Percentiles rank a stretch among this genome's conserved stretches.
Evolutionary conservation across 2,797 vertebrate genomes (phyloP).

Genomic region (Lateolabrax maculatus): DNA sequence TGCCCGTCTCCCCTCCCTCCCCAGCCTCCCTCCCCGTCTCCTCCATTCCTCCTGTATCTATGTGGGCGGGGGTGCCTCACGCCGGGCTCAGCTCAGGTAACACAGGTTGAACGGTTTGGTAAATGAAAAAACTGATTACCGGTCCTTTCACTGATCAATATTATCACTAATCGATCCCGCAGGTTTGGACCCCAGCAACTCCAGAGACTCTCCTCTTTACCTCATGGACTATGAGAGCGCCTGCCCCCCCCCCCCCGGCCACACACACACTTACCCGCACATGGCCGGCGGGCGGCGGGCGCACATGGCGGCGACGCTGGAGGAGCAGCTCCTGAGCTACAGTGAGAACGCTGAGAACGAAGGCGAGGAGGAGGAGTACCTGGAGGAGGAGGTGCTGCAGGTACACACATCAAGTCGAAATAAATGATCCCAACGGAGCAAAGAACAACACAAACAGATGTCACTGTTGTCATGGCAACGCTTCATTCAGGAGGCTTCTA

Average conservation of each 20-base stretch:
- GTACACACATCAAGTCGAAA: too few relatives aligned
- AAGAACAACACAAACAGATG: not conserved
- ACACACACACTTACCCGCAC: not conserved
- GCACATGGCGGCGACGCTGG: slow-evolving; percentile 38
- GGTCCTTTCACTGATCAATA: rapidly evolving
- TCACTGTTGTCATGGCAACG: too few relatives aligned
- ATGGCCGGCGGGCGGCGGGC: not conserved
- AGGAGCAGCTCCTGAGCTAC: slow-evolving; percentile 83
- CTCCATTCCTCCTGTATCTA: slow-evolving; percentile 39
- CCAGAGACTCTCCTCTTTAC: slow-evolving; percentile 65
- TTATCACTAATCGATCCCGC: rapidly evolving
- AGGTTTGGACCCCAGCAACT: slow-evolving; percentile 51
- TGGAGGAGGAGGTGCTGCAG: slow-evolving; percentile 86
- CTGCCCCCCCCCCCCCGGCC: slow-evolving; percentile 34
- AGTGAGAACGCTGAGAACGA: slow-evolving; percentile 86
- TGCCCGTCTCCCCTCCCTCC: slow-evolving; percentile 14
- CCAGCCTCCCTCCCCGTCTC: slow-evolving; percentile 46
- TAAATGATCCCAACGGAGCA: too few relatives aligned
- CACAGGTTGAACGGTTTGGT: not conserved
- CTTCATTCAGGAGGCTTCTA: too few relatives aligned
- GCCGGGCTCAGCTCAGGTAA: slow-evolving; percentile 34
- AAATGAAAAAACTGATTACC: not conserved
- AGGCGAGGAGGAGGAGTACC: slow-evolving; percentile 80
- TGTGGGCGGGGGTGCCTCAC: slow-evolving; percentile 64
- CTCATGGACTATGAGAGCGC: slow-evolving; percentile 85